Base-by-base conservation (phyloP, 1,140 invertebrate genomes). In the Drosophila grimshawi region DNA sequence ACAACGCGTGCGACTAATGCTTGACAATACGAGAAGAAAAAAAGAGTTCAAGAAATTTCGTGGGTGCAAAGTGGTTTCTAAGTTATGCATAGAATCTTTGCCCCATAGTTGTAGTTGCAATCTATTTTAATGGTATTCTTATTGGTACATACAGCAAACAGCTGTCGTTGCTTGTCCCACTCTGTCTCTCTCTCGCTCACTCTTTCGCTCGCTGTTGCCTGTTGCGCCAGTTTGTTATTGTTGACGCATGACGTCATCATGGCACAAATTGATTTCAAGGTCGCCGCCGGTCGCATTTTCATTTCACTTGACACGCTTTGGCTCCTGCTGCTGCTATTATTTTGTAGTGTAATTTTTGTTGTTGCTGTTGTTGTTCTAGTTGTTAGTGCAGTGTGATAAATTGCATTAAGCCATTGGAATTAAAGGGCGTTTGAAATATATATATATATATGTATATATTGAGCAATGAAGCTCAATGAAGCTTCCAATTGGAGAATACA, bases 221-320 rank as follows among this genome's bases (percentile, higher is more conserved):
- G 74, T 59, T 65, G 61, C 59, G 56, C 71, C 51, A 62, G 51
- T 69, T 75, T 81, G 53, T 74, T 76, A 41, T 76, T 53, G 45
- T 63, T 65, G 60, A 63, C 64, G 70, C 55, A 56, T 88, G 83
- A 88, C 83, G 83, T 88, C 83, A 88, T 48, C 52, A 29, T 60
- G 77, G 56, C 77, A 89, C 80, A 88, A 88, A 89, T 88, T 83
- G 55, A 78, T 74, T 78, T 89, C 85, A 88, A 88, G 83, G 83
- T 86, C 83, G 71, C 56, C 63, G 75, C 62, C 70, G 73, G 76
- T 73, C 83, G 85, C 85, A 70, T 88, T 88, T 88, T 83, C 80
- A 89, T 88, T 88, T 88, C 83, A 88, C 83, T 88, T 88, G 80
- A 86, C 83, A 86, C 67, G 81, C 76, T 86, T 69, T 82, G 79